A percentile compares a stretch with the other conserved stretches of the same genome.
Conservation (phyloP, 2,113 vertebrate genomes). For the Prochilodus magdalenae region DNA sequence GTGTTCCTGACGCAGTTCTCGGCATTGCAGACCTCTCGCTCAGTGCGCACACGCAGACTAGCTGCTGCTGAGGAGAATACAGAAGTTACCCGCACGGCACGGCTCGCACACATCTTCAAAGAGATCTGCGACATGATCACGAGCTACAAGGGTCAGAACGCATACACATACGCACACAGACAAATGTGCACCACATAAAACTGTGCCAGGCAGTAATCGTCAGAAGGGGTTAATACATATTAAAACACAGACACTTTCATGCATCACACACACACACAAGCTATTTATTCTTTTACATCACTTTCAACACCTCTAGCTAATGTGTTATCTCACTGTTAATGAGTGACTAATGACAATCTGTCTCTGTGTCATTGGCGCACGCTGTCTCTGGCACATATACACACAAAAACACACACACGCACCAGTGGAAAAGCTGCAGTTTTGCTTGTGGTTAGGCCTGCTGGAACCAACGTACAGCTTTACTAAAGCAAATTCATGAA, state of each 20-base stretch:
- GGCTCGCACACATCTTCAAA: constrained; percentile 98
- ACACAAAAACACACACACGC: neutral
- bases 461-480: too few species aligned
- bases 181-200: neutral
- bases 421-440: neutral
- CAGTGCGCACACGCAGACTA: constrained; percentile 91
- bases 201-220: neutral
- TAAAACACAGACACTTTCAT: neutral
- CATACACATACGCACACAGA: neutral
- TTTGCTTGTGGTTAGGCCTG: neutral
- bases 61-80: constrained; percentile 95
- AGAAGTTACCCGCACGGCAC: constrained; percentile 94
- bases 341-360: constrained; percentile 35
- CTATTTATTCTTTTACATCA: neutral
- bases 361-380: constrained; percentile 3
- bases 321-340: constrained; percentile 34
- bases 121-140: constrained; percentile 98
- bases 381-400: neutral
- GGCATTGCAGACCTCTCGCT: constrained; percentile 94
- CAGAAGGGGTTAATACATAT: neutral
- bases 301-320: constrained; percentile 24
- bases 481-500: too few species aligned
- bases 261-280: neutral
- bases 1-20: constrained; percentile 99
- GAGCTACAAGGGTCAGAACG: constrained; percentile 88